Evolutionary conservation across 2,113 vertebrate genomes (phyloP), one percentile per base, ranked within the genome.

Genomic region (Ardeotis arabs): DNA sequence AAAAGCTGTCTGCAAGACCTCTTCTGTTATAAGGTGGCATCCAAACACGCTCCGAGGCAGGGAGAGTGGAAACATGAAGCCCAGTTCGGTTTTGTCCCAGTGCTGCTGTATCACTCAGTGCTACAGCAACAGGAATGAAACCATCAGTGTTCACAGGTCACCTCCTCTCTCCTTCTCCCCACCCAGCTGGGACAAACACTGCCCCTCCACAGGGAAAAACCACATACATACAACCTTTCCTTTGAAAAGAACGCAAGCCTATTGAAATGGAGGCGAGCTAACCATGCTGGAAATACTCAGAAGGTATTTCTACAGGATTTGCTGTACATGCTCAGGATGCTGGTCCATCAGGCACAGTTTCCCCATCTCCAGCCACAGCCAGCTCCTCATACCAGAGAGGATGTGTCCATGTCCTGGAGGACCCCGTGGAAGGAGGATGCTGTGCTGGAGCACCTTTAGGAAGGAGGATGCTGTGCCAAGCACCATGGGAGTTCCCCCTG

Each of bases 1-100:
- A 94, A 96, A 93, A 95, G 93, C 86, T 87, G 55, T 58, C 82
- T 74, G 39, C 62, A 53, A 87, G 76, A 90, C 79, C 83, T 78
- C 67, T 81, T 49, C 77, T 49, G 45, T 35, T 76, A 39, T 28
- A 59, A 85, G 59, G 63, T 72, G 50, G 69, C 81, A 91, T 82
- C 68, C 66, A 87, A 62, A 37, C 60, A 37, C 18, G 33, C 17
- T 31, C 62, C 8, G 6, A 82, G 35, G 74, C 37, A 87, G 78
- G 37, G 47, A 76, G 1, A 47, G 23, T 21, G 76, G 63, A 68
- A 93, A 29, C 53, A 50, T 2, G 17, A 75, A 95, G 72, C 55
- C 47, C 41, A 52, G 28, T 35, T 72, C 0, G 2, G 76, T 60
- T 87, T 84, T 73, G 86, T 87, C 47, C 64, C 75, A 69, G 63